A percentile compares a stretch with the other conserved stretches of the same genome.
These are phyloP conservation scores for Exocentrus adspersus DNA, from an alignment of 2,888 invertebrate genomes.

Conservation along the genomic window DNA sequence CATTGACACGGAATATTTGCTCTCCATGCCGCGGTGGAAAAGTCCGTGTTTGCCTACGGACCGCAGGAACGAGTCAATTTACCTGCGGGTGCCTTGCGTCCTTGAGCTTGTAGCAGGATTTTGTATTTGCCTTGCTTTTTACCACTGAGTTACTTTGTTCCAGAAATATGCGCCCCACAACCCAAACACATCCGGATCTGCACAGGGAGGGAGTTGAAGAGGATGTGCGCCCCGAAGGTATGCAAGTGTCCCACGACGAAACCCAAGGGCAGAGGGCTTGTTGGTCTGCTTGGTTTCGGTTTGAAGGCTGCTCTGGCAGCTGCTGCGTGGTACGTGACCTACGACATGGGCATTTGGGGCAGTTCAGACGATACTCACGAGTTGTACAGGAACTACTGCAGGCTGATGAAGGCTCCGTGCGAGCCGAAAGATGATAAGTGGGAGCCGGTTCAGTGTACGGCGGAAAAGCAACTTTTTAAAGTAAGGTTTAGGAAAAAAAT, in stretches of 20 bases:
- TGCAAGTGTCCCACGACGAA: constrained; percentile 55
- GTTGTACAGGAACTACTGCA: constrained; percentile 55
- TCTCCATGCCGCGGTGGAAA: not conserved
- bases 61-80: not conserved
- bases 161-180: constrained; percentile 46
- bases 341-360: constrained; percentile 64
- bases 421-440: constrained; percentile 39
- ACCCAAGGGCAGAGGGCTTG: constrained; percentile 2
- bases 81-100: too few species aligned
- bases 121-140: too few species aligned
- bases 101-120: constrained; percentile 38
- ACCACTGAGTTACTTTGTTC: too few species aligned
- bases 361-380: constrained; percentile 59
- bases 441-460: constrained; percentile 51
- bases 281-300: constrained; percentile 49
- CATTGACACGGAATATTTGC: constrained; percentile 9
- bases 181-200: constrained; percentile 60
- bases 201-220: constrained; percentile 59
- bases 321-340: constrained; percentile 61
- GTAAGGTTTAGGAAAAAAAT: constrained; percentile 37
- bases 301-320: constrained; percentile 59
- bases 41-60: not conserved
- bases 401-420: constrained; percentile 35
- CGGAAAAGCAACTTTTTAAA: constrained; percentile 49
- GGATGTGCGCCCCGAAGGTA: constrained; percentile 55